phyloP scores from a whole-genome alignment of 2,797 vertebrate genomes.

The Ispidina lecontei region DNA sequence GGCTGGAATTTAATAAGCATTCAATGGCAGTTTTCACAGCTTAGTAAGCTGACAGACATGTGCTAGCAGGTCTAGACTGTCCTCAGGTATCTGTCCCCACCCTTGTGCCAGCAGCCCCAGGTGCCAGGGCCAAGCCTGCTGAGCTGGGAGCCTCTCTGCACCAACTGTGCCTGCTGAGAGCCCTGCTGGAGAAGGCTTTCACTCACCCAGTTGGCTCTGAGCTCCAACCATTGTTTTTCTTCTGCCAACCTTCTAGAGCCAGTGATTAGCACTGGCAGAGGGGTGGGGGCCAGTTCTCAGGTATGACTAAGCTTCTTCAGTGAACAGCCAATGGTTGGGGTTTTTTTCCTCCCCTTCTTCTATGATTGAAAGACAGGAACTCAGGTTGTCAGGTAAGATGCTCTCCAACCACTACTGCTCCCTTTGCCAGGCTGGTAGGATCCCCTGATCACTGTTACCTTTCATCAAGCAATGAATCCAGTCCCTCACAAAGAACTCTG shows the following conservation, averaged over 20 bases:
- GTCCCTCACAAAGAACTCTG: not conserved
- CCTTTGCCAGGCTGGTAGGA: not conserved
- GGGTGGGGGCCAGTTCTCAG: not conserved
- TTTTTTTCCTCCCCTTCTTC: rapidly evolving
- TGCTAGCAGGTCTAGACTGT: not conserved
- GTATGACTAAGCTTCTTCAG: not conserved
- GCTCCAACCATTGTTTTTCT: rapidly evolving
- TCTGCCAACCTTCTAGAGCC: not conserved
- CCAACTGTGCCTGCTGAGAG: not conserved
- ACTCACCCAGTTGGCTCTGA: rapidly evolving
- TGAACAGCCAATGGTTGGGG: not conserved
- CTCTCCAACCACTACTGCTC: not conserved
- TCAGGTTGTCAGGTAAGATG: not conserved
- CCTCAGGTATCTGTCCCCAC: not conserved
- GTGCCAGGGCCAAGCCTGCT: rapidly evolving
- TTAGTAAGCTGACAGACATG: not conserved
- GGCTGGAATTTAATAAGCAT: conserved; percentile 29
- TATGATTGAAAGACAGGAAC: not conserved
- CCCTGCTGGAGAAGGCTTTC: not conserved
- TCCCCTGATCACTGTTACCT: not conserved
- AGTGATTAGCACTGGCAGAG: not conserved
- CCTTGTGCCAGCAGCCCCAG: not conserved
- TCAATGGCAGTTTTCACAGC: conserved; percentile 35
- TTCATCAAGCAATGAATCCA: not conserved
- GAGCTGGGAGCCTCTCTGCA: not conserved